Percentiles rank a stretch among this genome's conserved stretches.
Conservation (phyloP, 1,140 invertebrate species). For the Asbolus verrucosus region DNA sequence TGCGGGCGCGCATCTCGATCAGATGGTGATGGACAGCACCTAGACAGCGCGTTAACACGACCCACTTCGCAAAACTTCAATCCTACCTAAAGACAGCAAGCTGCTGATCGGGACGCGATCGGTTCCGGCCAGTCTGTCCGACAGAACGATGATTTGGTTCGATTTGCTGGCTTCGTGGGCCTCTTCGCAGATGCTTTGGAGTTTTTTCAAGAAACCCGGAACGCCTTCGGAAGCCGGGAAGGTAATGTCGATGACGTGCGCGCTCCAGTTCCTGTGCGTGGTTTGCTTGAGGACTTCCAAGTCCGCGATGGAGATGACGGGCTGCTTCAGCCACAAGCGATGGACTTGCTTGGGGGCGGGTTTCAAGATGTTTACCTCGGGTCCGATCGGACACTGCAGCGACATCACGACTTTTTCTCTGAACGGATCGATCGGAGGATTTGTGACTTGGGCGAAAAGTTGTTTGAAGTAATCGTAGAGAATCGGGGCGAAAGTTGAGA, state of each 20-base stretch:
- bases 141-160: conserved; percentile 90
- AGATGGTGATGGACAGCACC: conserved; percentile 95
- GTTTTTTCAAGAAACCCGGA: conserved; percentile 79
- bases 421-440: conserved; percentile 99
- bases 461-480: conserved; percentile 99
- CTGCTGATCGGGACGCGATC: conserved; percentile 84
- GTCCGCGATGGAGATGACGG: conserved; percentile 93
- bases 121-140: conserved; percentile 80
- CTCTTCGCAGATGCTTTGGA: conserved; percentile 85
- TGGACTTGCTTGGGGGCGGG: conserved; percentile 87
- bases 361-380: conserved; percentile 94
- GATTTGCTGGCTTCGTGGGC: conserved; percentile 85
- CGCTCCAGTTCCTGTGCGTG: conserved; percentile 91
- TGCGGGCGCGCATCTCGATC: conserved; percentile 93
- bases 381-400: conserved; percentile 89
- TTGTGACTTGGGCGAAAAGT: conserved; percentile 99
- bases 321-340: conserved; percentile 93
- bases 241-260: conserved; percentile 91
- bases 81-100: conserved; percentile 82
- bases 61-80: background rate
- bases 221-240: conserved; percentile 81
- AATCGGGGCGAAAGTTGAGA: conserved; percentile 94
- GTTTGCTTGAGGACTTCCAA: conserved; percentile 89
- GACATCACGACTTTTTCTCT: conserved; percentile 99
- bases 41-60: conserved; percentile 52